These are phyloP conservation scores for Eupithecia dodoneata DNA, from an alignment of 2,888 invertebrate genomes.

Conservation along the genomic window DNA sequence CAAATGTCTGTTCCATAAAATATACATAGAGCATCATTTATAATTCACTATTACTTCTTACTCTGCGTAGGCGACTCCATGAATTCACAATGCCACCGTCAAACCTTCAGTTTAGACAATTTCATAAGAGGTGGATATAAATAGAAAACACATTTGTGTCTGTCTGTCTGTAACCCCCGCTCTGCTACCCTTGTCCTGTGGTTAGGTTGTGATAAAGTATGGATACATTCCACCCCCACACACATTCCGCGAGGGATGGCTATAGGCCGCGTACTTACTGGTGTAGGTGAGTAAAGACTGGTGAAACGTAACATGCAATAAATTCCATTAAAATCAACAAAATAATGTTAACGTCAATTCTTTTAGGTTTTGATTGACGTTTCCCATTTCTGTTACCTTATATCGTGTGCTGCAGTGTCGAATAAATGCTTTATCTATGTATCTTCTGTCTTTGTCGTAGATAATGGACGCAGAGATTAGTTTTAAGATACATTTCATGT, in stretches of 20 bases:
- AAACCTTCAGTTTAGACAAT: background rate
- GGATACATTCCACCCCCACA: background rate
- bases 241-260: background rate
- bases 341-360: too few relatives aligned
- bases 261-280: too few relatives aligned
- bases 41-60: background rate
- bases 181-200: background rate
- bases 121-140: background rate
- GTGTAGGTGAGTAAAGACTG: too few relatives aligned
- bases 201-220: background rate
- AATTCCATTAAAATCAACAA: too few relatives aligned
- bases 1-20: background rate
- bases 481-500: too few relatives aligned
- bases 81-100: background rate
- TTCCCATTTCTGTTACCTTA: too few relatives aligned
- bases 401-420: too few relatives aligned
- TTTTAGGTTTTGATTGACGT: too few relatives aligned
- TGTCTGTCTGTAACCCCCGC: background rate
- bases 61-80: background rate
- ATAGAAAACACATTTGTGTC: constrained; percentile 1
- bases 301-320: too few relatives aligned
- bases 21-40: background rate
- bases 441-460: too few relatives aligned
- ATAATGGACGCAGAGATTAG: too few relatives aligned
- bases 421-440: too few relatives aligned